These are phyloP conservation scores for Amazona guildingii DNA, from an alignment of 2,113 vertebrate species.

Conservation along the genomic window DNA sequence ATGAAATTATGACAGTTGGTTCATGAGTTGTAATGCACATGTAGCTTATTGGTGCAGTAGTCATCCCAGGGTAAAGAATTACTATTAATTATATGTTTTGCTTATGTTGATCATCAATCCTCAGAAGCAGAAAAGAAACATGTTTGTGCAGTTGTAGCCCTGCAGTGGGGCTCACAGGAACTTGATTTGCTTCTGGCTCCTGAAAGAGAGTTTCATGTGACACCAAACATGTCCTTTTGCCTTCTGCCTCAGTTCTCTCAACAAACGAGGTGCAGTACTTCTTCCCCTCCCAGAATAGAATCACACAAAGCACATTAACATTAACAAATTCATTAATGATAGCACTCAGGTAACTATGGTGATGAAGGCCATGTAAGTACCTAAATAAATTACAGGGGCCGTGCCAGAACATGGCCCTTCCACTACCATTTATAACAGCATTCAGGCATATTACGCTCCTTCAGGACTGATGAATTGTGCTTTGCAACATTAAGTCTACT, in stretches of 20 bases:
- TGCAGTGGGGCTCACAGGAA: rapidly evolving
- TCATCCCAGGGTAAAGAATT: neutral
- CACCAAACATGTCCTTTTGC: neutral
- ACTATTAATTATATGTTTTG: neutral
- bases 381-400: constrained; percentile 12
- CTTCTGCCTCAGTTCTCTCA: neutral
- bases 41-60: neutral
- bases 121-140: neutral
- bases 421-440: neutral
- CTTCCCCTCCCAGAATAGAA: neutral
- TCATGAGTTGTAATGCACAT: neutral
- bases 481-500: neutral
- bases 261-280: neutral
- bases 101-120: rapidly evolving
- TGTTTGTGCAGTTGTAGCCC: neutral
- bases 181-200: neutral
- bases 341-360: neutral
- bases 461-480: neutral
- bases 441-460: neutral
- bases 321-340: neutral
- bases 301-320: neutral
- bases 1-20: too few relatives aligned
- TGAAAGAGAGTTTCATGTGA: neutral
- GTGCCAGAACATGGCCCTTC: neutral
- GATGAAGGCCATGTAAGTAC: neutral